Conservation (phyloP, 1,140 invertebrate species). For the Aphaenogaster floridana region DNA sequence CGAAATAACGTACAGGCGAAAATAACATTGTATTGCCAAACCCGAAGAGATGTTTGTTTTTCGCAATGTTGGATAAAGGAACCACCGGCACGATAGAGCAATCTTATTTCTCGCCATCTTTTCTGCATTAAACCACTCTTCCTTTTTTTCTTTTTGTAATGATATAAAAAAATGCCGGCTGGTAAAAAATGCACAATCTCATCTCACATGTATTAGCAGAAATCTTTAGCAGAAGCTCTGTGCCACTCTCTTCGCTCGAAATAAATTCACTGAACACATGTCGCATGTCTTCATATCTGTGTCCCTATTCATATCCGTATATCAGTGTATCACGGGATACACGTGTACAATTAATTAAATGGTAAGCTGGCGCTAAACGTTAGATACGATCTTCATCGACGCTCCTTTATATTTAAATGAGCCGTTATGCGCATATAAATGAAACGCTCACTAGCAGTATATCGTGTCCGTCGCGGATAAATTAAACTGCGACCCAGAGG, state of each 20-base stretch:
- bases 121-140: neutral
- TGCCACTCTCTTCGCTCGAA: neutral
- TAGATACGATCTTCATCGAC: slow-evolving; percentile 41
- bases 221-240: neutral
- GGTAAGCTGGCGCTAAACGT: slow-evolving; percentile 54
- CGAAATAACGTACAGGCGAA: neutral
- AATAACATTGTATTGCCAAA: neutral
- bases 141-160: neutral
- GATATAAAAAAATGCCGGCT: neutral
- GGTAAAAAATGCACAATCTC: neutral
- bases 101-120: neutral
- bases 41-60: neutral
- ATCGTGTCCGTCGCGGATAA: slow-evolving; percentile 48
- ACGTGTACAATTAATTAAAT: slow-evolving; percentile 64
- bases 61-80: neutral
- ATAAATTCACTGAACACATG: slow-evolving; percentile 14
- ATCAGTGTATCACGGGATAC: neutral
- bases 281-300: neutral
- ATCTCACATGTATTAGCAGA: neutral
- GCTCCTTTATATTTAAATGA: slow-evolving; percentile 75
- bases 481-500: slow-evolving; percentile 37
- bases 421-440: slow-evolving; percentile 67
- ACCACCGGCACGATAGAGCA: neutral
- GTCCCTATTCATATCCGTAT: slow-evolving; percentile 1
- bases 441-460: slow-evolving; percentile 44